These are phyloP conservation scores for Chesias legatella DNA, from an alignment of 2,888 invertebrate genomes.

Conservation along the genomic window DNA sequence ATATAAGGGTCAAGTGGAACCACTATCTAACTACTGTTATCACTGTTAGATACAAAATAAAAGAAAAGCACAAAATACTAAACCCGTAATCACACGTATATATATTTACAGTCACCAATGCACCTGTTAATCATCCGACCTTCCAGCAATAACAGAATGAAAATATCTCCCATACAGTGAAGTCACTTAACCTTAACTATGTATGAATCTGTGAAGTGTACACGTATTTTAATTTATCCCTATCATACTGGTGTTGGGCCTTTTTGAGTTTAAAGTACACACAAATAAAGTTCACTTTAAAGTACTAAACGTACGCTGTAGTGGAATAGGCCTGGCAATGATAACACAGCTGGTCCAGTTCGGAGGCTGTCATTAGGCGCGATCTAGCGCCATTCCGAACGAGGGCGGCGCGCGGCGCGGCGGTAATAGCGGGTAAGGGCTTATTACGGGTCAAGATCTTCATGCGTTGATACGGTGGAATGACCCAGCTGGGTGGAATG, in stretches of 20 bases:
- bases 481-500: conserved; percentile 17
- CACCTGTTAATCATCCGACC: conserved; percentile 54
- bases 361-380: conserved; percentile 29
- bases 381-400: conserved; percentile 27
- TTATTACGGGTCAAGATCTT: conserved; percentile 30
- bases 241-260: no score
- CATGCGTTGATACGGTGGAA: conserved; percentile 23
- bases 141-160: not conserved
- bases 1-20: no score
- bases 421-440: conserved; percentile 21
- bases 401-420: conserved; percentile 18
- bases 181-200: no score
- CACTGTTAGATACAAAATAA: conserved; percentile 2
- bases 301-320: no score
- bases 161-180: no score
- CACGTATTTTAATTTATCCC: no score
- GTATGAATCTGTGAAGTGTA: no score
- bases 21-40: no score
- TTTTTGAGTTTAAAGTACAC: no score
- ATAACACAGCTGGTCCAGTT: conserved; percentile 16
- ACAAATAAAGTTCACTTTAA: no score
- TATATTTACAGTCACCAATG: conserved; percentile 9
- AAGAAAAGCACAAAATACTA: conserved; percentile 10
- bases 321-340: not conserved
- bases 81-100: conserved; percentile 1